Evolutionary conservation across 2,113 vertebrate genomes (phyloP).

Genomic region (Clarias gariepinus): DNA sequence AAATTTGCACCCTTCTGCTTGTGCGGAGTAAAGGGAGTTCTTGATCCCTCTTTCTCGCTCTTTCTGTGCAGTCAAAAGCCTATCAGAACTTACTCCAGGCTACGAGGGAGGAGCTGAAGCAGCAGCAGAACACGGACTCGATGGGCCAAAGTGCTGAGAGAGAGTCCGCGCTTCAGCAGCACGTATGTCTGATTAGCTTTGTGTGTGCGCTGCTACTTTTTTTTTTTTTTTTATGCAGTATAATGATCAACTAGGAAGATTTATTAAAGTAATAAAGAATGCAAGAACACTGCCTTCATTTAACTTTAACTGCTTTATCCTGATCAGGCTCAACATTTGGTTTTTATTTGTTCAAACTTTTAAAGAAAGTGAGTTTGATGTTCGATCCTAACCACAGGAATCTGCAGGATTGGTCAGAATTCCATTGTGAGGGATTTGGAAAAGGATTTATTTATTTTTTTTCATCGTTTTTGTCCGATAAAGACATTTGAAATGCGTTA

Average conservation of each 20-base stretch:
- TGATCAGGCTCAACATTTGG: not conserved
- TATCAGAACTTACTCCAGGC: constrained; percentile 45
- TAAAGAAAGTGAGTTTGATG: too few relatives aligned
- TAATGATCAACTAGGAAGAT: not conserved
- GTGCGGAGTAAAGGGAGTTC: not conserved
- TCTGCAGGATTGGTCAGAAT: not conserved
- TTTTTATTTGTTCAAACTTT: too few relatives aligned
- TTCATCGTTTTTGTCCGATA: too few relatives aligned
- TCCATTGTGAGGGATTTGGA: not conserved
- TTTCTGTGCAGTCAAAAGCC: constrained; percentile 40
- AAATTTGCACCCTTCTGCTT: not conserved
- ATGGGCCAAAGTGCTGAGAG: not conserved
- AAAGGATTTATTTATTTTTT: too few relatives aligned
- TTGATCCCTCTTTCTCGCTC: not conserved
- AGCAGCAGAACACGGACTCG: constrained; percentile 25
- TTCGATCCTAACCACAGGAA: not conserved
- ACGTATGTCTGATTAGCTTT: constrained; percentile 11
- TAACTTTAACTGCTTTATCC: not conserved
- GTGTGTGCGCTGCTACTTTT: not conserved
- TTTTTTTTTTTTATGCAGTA: not conserved
- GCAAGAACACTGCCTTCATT: not conserved
- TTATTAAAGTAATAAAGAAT: not conserved
- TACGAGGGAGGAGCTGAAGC: constrained; percentile 44
- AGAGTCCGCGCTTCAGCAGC: constrained; percentile 37
- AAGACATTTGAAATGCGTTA: too few relatives aligned